phyloP scores from a whole-genome alignment of 2,888 invertebrate species.

The Eurytoma californica region DNA sequence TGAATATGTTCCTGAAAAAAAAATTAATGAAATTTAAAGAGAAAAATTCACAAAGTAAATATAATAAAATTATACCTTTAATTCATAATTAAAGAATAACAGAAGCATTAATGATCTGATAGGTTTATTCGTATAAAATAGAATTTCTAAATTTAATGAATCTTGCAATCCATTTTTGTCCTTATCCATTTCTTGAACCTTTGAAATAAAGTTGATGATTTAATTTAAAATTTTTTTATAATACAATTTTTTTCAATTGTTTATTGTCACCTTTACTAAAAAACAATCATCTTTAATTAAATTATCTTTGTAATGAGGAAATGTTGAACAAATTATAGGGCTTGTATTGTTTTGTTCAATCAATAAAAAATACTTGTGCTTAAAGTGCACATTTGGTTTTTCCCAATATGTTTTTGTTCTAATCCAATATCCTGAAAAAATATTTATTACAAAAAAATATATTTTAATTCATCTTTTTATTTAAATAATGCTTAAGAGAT shows the following conservation, averaged over 20 bases:
- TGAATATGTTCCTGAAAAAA: constrained; percentile 65
- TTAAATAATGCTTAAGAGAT: not conserved
- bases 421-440: constrained; percentile 65
- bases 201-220: not conserved
- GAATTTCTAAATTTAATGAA: constrained; percentile 67
- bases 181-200: constrained; percentile 69
- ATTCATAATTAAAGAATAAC: constrained; percentile 69
- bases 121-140: constrained; percentile 66
- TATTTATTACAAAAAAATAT: not conserved
- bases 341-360: constrained; percentile 63
- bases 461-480: not conserved
- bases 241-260: not conserved
- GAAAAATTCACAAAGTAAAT: not conserved
- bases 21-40: not conserved
- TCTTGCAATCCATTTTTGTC: constrained; percentile 69
- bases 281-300: constrained; percentile 68
- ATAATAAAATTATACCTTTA: constrained; percentile 63
- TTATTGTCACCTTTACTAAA: constrained; percentile 65
- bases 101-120: constrained; percentile 66
- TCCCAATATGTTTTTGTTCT: constrained; percentile 67
- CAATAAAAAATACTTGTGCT: constrained; percentile 68
- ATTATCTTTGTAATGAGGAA: constrained; percentile 68
- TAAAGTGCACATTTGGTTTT: constrained; percentile 66
- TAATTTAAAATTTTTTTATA: not conserved
- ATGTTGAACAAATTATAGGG: constrained; percentile 70